phyloP scores from a whole-genome alignment of 2,113 vertebrate genomes.

The Propithecus coquereli region DNA sequence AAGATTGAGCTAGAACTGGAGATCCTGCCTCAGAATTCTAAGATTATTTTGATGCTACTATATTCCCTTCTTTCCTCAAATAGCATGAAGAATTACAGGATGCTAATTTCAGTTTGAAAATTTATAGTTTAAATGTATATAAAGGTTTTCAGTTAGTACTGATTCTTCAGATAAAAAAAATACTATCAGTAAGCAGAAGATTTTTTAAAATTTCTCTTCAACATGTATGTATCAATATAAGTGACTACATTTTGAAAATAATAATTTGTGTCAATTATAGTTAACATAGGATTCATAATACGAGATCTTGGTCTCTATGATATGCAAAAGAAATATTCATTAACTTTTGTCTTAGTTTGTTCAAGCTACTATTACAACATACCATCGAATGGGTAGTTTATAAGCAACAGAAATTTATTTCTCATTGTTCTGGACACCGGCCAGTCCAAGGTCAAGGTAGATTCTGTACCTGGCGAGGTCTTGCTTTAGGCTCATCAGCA shows the following conservation, averaged over 20 bases:
- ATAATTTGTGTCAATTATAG: not conserved
- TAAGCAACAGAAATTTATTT: not conserved
- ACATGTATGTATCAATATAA: not conserved
- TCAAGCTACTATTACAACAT: not conserved
- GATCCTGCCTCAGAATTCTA: not conserved
- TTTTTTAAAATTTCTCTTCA: not conserved
- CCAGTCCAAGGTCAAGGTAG: not conserved
- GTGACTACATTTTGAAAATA: not conserved
- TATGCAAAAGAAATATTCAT: not conserved
- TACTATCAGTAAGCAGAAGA: not conserved
- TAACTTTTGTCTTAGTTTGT: not conserved
- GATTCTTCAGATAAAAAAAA: not conserved
- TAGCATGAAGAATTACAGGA: not conserved
- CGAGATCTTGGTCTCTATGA: not conserved
- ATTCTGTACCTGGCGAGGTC: not conserved
- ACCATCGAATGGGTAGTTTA: too few species aligned
- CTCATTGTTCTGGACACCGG: not conserved
- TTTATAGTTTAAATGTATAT: not conserved
- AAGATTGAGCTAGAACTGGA: not conserved
- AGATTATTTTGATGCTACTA: not conserved
- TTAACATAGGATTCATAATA: not conserved
- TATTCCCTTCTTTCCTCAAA: not conserved
- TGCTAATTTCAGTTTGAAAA: not conserved
- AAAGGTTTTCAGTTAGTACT: not conserved
- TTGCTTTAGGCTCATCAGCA: not conserved